Evolutionary conservation across 64 coral and sea anemone species (phyloP), one percentile per base, ranked within the genome.

Genomic region (Actinia tenebrosa): DNA sequence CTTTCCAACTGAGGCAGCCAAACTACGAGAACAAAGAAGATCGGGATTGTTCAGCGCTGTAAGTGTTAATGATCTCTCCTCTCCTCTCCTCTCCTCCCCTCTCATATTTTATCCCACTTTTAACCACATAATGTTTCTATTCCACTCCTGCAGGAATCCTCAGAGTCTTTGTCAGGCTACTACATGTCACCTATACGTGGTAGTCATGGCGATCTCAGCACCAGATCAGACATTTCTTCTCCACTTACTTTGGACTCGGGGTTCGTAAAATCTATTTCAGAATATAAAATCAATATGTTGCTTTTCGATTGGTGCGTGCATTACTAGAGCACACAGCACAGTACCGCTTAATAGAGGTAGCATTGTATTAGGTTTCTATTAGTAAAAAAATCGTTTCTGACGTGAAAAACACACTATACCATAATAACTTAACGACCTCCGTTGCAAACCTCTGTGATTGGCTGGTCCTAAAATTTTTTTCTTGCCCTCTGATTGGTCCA

Each of bases 1-100:
- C 71, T 98, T 92, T 86, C 96, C 96, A 77, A 89, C 89, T 44
- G 96, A 98, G 80, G 96, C 96, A 14, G 89, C 92, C 58, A 94
- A 88, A 88, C 85, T 98, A 66, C 84, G 96, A 77, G 96, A 98
- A 58, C 91, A 92, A 77, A 91, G 95, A 71, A 87, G 89, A 63
- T 92, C 92, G 61, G 90, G 89, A 14, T 20, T 87, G 20, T 89
- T 90, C 7, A 79, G 82, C 44, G 80, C 75, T 66, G 92, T 92
- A 86, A 89, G 83, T 87, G 14, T 13, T 72, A 4, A 72, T 72
- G 7, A 42, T 26, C n/a, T 3, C 77, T 55, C 27, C 14, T 55
- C 56, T 18, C 8, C 62, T 85, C 27, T 26, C 5, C 15, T 71
- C 63, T 46, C 4, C 16, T 20, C 30, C 25, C 44, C 44, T 45